A percentile compares a stretch with the other conserved stretches of the same genome.
Conservation (phyloP, 2,113 vertebrate genomes). For the Charina bottae region DNA sequence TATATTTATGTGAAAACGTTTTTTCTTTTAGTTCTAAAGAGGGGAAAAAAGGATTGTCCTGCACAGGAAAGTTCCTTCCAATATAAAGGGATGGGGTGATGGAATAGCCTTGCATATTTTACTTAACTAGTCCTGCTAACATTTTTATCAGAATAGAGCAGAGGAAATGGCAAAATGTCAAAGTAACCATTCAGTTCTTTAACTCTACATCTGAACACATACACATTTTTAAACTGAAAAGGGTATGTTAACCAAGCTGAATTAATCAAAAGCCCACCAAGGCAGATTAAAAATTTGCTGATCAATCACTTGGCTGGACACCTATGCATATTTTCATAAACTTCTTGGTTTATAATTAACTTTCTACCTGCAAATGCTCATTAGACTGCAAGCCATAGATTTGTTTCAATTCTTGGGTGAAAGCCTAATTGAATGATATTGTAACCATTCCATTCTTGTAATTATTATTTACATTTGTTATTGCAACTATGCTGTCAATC, state of each 20-base stretch:
- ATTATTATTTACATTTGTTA: not conserved
- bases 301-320: constrained; percentile 7
- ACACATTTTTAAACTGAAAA: not conserved
- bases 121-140: too few species aligned
- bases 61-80: not conserved
- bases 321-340: not conserved
- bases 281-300: not conserved
- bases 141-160: not conserved
- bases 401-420: constrained; percentile 12
- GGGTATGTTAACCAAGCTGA: constrained; percentile 1
- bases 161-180: not conserved
- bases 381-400: constrained; percentile 9
- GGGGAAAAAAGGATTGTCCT: not conserved
- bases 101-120: not conserved
- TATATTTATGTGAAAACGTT: not conserved
- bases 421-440: not conserved
- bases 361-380: constrained; percentile 17
- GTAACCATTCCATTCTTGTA: not conserved
- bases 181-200: not conserved
- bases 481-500: not conserved
- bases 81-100: not conserved
- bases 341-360: constrained; percentile 29
- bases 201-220: not conserved
- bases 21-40: not conserved
- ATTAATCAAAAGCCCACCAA: not conserved